Base-by-base conservation (phyloP, 2,113 vertebrate species). In the Ptilonorhynchus violaceus region DNA sequence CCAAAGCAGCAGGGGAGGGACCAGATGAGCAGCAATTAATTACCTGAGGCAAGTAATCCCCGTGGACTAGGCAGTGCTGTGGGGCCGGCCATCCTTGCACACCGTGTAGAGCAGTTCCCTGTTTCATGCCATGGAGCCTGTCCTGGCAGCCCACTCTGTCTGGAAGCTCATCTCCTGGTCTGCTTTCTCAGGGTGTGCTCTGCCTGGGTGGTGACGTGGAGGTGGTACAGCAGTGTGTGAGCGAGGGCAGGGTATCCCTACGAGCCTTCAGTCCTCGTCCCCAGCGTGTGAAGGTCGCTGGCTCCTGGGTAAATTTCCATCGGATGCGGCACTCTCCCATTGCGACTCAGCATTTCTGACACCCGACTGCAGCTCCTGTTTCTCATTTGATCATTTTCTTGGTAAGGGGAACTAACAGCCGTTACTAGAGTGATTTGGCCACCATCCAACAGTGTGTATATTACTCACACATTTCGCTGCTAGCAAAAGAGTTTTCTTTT, bases 221-320 rank as follows among this genome's bases (percentile, higher is more conserved):
- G 70, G 52, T 30, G 18, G 21, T 0, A 35, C 24, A 82, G 76
- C 69, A 72, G 55, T 1, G 3, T 56, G 50, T 49, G 69, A 95
- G 37, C 1, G 9, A 93, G 80, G 73, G 63, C 39, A 52, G 88
- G 78, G 33, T 86, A 79, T 87, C 88, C 85, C 76, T 60, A 28
- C 58, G 50, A 92, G 42, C 63, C 72, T 41, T 78, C 0, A 2
- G 46, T 87, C 41, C 63, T 88, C 7, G 0, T 96, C 69, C 76
- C 44, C 70, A 50, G 87, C 1, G 0, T 92, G 67, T 88, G 81
- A 97, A 96, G 76, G 85, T 96, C 93, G 1, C 70, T 41, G 90
- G 92, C 91, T 95, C 74, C 78, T 63, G 87, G 86, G 92, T 96
- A 93, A 97, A 96, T 97, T 97, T 97, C 97, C 97, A 96, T 81